phyloP scores from a whole-genome alignment of 2,113 vertebrate species.

The Psittacus erithacus region DNA sequence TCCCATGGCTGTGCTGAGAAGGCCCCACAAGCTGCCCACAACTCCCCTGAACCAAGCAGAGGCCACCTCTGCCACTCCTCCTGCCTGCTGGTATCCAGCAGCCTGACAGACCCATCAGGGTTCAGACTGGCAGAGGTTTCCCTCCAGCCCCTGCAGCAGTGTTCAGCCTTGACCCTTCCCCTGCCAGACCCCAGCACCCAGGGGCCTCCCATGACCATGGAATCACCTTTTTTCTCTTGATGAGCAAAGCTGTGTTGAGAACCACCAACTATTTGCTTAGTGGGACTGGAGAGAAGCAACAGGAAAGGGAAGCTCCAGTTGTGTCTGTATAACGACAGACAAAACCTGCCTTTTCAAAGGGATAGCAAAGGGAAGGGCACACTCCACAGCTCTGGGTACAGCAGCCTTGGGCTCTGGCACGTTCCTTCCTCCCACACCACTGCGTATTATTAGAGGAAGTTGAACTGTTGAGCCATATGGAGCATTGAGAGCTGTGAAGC shows the following conservation, averaged over 20 bases:
- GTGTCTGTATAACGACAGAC: neutral
- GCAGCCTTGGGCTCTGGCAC: neutral
- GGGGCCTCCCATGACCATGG: too few species aligned
- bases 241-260: neutral
- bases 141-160: neutral
- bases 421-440: neutral
- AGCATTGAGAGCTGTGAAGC: neutral
- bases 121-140: neutral
- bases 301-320: neutral
- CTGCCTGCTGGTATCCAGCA: neutral
- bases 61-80: neutral
- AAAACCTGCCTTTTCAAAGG: neutral
- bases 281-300: neutral
- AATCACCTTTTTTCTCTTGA: neutral
- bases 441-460: neutral
- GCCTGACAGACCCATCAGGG: neutral
- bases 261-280: neutral
- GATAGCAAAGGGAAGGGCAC: fast-evolving
- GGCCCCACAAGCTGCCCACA: neutral
- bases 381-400: neutral
- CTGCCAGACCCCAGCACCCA: neutral
- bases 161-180: fast-evolving
- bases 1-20: too few species aligned
- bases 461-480: neutral
- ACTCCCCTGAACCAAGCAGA: neutral